Evolutionary conservation across 2,888 invertebrate species (phyloP).

Genomic region (Drosophila subsilvestris): DNA sequence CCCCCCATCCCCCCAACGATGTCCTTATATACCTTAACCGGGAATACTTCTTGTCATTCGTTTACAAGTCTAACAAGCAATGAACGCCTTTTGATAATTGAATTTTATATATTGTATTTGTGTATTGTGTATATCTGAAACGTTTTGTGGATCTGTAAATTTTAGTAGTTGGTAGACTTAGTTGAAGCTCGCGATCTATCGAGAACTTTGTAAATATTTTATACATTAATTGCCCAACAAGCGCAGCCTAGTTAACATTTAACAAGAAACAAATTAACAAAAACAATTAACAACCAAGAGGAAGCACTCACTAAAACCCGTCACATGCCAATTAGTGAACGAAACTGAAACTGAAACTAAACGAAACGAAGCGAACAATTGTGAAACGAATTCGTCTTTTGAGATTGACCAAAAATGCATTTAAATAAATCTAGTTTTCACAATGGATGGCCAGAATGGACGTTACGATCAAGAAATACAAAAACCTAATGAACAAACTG

Average conservation of each 20-base stretch:
- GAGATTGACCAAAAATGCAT: conserved; percentile 61
- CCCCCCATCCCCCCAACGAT: conserved; percentile 59
- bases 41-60: conserved; percentile 54
- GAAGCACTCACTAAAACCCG: conserved; percentile 21
- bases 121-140: conserved; percentile 40
- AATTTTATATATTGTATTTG: conserved; percentile 40
- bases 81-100: conserved; percentile 52
- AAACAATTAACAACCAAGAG: conserved; percentile 9
- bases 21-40: conserved; percentile 55
- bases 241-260: conserved; percentile 75
- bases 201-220: conserved; percentile 71
- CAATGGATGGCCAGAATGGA: conserved; percentile 38
- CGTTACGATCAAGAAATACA: conserved; percentile 24
- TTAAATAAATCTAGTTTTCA: conserved; percentile 59
- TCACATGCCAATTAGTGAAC: conserved; percentile 63
- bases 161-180: conserved; percentile 72
- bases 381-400: conserved; percentile 42
- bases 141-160: conserved; percentile 67
- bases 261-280: conserved; percentile 27
- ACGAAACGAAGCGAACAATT: conserved; percentile 31
- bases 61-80: conserved; percentile 47
- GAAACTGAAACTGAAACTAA: conserved; percentile 23
- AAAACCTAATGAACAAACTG: conserved; percentile 47
- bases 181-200: conserved; percentile 48
- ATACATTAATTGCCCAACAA: conserved; percentile 57